A percentile compares a stretch with the other conserved stretches of the same genome.
Conservation (phyloP, 2,113 vertebrate genomes). For the Psittacula cyanocephala region DNA sequence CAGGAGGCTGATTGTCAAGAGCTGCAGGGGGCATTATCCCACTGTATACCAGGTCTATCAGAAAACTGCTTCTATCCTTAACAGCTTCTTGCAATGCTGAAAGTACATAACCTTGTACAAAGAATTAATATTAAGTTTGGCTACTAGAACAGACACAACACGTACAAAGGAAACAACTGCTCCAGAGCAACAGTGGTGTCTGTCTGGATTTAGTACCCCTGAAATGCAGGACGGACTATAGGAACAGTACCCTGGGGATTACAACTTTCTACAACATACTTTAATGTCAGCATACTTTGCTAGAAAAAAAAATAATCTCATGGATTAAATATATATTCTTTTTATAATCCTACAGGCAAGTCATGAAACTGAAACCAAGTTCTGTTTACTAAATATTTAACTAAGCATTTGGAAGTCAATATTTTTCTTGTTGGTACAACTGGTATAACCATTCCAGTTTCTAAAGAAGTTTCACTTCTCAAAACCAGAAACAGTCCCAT, state of each 20-base stretch:
- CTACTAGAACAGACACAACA: neutral
- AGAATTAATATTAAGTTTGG: accelerated
- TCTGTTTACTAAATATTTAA: neutral
- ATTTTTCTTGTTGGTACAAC: neutral
- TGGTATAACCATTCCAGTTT: neutral
- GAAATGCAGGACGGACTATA: accelerated
- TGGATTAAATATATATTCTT: neutral
- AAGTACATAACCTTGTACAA: accelerated
- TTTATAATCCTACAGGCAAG: neutral
- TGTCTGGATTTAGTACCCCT: accelerated
- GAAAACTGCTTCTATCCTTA: neutral
- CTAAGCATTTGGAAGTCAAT: neutral
- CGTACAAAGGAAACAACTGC: neutral
- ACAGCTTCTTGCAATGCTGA: neutral
- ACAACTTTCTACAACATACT: neutral
- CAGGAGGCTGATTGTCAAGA: accelerated
- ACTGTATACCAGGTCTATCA: accelerated
- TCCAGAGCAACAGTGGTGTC: neutral
- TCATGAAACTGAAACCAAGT: neutral
- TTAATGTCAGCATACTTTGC: neutral
- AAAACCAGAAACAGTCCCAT: neutral
- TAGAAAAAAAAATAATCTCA: neutral
- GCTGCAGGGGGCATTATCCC: neutral
- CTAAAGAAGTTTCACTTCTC: neutral
- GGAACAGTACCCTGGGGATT: neutral